phyloP scores from a whole-genome alignment of 2,797 vertebrate species.

The Masticophis lateralis region DNA sequence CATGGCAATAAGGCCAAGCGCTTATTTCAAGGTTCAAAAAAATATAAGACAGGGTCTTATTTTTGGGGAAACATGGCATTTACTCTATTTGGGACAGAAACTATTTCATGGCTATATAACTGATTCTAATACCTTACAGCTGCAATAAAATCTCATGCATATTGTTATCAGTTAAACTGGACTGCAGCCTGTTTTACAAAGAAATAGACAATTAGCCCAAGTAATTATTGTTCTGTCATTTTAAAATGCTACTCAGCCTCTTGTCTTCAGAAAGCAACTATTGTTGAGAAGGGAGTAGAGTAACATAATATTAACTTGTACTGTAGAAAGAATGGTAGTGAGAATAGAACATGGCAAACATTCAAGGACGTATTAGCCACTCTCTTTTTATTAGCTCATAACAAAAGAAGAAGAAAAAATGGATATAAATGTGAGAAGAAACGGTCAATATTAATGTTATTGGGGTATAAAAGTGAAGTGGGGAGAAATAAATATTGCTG shows the following conservation, averaged over 20 bases:
- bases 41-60: too few relatives aligned
- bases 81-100: not conserved
- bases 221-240: constrained; percentile 1
- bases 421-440: constrained; percentile 2
- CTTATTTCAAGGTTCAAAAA: too few relatives aligned
- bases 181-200: not conserved
- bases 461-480: not conserved
- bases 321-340: constrained; percentile 1
- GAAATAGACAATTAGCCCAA: not conserved
- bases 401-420: constrained; percentile 3
- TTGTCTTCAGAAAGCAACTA: not conserved
- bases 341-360: not conserved
- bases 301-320: constrained; percentile 7
- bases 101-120: not conserved
- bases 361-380: constrained; percentile 5
- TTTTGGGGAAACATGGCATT: not conserved
- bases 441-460: not conserved
- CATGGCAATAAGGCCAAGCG: too few relatives aligned
- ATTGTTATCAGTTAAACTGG: not conserved
- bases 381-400: constrained; percentile 7
- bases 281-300: not conserved
- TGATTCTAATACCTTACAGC: not conserved
- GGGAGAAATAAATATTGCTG: not conserved
- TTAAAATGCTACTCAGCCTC: constrained; percentile 22
- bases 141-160: not conserved